Evolutionary conservation across 2,888 invertebrate genomes (phyloP).

Genomic region (Allygus modestus): DNA sequence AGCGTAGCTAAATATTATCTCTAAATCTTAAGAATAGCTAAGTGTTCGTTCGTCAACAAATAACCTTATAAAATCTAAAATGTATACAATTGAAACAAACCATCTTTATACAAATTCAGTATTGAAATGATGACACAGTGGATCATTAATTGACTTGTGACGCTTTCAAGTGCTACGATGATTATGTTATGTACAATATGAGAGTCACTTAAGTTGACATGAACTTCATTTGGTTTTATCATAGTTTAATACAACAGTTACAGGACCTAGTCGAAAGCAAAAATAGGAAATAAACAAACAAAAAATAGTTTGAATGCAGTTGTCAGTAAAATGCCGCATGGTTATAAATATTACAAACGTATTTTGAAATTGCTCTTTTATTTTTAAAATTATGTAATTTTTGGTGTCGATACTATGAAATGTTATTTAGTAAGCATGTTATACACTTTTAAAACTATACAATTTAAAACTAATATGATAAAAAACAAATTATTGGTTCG

Average conservation of each 20-base stretch:
- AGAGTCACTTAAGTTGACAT: slow-evolving; percentile 24
- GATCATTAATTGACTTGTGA: slow-evolving; percentile 55
- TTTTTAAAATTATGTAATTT: not conserved
- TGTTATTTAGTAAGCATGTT: not conserved
- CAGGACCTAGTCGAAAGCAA: too few species aligned
- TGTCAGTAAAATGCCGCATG: too few species aligned
- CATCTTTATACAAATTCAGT: slow-evolving; percentile 29
- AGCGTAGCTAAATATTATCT: slow-evolving; percentile 41
- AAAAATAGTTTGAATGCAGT: too few species aligned
- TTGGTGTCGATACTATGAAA: not conserved
- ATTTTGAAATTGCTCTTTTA: not conserved
- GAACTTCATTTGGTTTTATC: slow-evolving; percentile 10
- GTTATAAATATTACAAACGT: not conserved
- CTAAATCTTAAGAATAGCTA: slow-evolving; percentile 47
- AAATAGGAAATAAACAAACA: too few species aligned
- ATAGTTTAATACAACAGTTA: not conserved
- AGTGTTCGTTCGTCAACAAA: slow-evolving; percentile 28
- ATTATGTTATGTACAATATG: slow-evolving; percentile 18
- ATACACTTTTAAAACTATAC: not conserved
- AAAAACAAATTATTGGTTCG: too few species aligned
- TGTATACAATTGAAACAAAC: slow-evolving; percentile 41
- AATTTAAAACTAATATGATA: too few species aligned
- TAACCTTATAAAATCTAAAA: slow-evolving; percentile 55
- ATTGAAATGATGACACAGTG: slow-evolving; percentile 45
- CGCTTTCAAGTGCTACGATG: slow-evolving; percentile 36